Evolutionary conservation across 2,113 vertebrate species (phyloP).

Genomic region (Odontophorus gujanensis): DNA sequence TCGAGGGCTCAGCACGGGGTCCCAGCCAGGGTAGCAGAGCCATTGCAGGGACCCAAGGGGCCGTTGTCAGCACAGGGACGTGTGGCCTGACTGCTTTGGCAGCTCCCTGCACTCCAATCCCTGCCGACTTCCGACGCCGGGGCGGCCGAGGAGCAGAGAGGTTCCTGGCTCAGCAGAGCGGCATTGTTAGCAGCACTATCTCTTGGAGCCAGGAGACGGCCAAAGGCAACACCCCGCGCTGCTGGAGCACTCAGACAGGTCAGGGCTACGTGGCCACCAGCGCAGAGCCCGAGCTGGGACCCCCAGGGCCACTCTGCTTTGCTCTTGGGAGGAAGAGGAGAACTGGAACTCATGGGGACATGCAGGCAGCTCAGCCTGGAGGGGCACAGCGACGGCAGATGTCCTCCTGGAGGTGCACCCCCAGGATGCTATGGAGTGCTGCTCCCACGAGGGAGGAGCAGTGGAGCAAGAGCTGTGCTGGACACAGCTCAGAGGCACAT

Average conservation of each 20-base stretch:
- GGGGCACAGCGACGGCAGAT: neutral
- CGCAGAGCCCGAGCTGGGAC: neutral
- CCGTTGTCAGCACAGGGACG: neutral
- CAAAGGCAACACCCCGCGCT: constrained; percentile 31
- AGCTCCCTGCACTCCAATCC: neutral
- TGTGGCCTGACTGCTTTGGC: neutral
- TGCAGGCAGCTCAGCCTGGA: neutral
- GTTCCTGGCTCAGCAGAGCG: constrained; percentile 28
- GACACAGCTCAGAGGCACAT: fast-evolving
- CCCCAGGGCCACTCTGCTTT: neutral
- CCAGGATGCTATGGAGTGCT: neutral
- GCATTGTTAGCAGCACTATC: constrained; percentile 40
- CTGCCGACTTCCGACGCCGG: neutral
- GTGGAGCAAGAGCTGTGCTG: neutral
- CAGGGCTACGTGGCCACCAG: neutral
- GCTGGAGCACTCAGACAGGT: neutral
- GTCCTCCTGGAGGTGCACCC: neutral
- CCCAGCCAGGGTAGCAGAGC: neutral
- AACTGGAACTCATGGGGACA: neutral
- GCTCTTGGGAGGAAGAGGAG: neutral
- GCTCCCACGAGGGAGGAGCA: fast-evolving
- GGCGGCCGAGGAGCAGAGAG: neutral
- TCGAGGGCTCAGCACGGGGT: neutral
- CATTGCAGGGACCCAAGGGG: neutral
- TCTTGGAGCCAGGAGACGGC: neutral